phyloP scores from a whole-genome alignment of 37 sponge, comb jelly and placozoan genomes.

The Geodia barretti region DNA sequence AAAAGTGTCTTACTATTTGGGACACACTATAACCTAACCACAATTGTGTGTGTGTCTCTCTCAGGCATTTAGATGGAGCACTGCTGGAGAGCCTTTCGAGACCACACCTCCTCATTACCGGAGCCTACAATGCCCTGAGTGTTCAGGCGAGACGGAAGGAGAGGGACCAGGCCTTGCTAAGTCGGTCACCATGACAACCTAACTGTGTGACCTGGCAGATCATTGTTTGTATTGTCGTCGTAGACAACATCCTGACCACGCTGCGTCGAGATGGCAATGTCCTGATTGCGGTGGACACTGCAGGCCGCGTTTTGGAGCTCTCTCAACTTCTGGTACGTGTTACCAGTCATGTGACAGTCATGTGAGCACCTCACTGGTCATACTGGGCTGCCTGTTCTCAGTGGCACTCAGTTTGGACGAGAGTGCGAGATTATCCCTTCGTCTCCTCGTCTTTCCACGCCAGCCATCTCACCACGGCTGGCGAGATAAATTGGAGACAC shows the following conservation, averaged over 20 bases:
- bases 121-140: constrained; percentile 90
- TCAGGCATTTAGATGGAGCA: constrained; percentile 94
- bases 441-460: not conserved
- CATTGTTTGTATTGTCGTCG: constrained; percentile 1
- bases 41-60: not conserved
- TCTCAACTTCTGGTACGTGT: constrained; percentile 88
- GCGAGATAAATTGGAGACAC: not conserved
- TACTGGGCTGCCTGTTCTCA: not conserved
- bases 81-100: constrained; percentile 84
- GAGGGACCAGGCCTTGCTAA: constrained; percentile 91
- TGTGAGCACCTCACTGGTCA: not conserved
- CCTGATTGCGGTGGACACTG: constrained; percentile 97
- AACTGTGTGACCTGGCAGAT: not conserved
- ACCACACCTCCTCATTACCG: constrained; percentile 96
- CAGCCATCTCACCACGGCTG: not conserved
- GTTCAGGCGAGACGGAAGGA: constrained; percentile 91
- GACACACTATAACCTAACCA: too few species aligned
- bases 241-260: constrained; percentile 90
- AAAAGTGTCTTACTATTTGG: too few species aligned
- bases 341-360: not conserved
- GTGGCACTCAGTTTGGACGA: not conserved
- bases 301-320: constrained; percentile 95
- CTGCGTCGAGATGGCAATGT: constrained; percentile 92
- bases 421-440: not conserved
- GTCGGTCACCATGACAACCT: constrained; percentile 32